Conservation (phyloP, 2,888 invertebrate species). For the Cerastis leucographa region DNA sequence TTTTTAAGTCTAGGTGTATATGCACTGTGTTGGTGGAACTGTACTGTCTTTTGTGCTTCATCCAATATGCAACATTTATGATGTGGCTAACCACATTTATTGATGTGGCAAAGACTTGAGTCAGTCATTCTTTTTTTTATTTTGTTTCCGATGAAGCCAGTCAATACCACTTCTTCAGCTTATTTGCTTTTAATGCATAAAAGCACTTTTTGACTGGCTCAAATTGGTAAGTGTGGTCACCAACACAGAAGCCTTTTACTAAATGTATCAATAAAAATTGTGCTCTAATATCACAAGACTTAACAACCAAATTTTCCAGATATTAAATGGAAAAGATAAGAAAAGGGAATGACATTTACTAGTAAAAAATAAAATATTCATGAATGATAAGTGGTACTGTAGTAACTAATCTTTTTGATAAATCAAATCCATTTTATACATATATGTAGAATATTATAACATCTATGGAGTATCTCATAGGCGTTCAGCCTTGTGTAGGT, state of each 20-base stretch:
- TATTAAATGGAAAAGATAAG: slow-evolving; percentile 11
- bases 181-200: neutral
- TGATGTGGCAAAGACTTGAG: neutral
- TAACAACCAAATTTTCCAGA: neutral
- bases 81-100: neutral
- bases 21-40: neutral
- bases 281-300: neutral
- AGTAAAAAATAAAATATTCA: slow-evolving; percentile 30
- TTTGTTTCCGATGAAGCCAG: neutral
- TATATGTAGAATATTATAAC: slow-evolving; percentile 42
- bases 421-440: slow-evolving; percentile 39
- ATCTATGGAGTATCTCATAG: neutral
- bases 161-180: neutral
- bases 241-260: neutral
- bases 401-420: slow-evolving; percentile 30
- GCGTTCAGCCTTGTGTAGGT: slow-evolving; percentile 31
- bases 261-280: neutral
- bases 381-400: slow-evolving; percentile 19
- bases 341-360: slow-evolving; percentile 37
- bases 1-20: neutral
- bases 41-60: neutral
- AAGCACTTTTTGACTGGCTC: neutral
- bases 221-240: neutral
- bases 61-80: neutral
- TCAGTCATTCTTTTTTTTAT: neutral